Conservation (phyloP, 2,888 invertebrate genomes). For the Meteorus cinctellus region DNA sequence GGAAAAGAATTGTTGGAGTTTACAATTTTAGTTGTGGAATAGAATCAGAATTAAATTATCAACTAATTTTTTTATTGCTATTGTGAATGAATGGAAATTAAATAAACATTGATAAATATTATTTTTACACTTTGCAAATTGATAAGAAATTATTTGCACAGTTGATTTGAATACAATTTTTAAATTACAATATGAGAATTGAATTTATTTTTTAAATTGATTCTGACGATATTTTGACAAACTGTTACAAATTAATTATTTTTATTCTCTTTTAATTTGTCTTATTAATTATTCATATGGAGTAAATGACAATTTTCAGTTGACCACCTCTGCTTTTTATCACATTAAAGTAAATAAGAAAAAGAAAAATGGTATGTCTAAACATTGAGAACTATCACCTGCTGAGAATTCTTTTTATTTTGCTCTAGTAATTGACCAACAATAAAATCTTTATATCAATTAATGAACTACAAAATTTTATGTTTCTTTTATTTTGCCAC, state of each 20-base stretch:
- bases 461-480: background rate
- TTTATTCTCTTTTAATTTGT: background rate
- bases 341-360: background rate
- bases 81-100: too few species aligned
- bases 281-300: background rate
- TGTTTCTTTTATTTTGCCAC: background rate
- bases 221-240: too few species aligned
- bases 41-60: too few species aligned
- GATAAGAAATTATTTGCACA: too few species aligned
- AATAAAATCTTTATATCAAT: background rate
- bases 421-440: background rate
- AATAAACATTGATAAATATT: too few species aligned
- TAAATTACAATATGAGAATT: too few species aligned
- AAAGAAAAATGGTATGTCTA: background rate
- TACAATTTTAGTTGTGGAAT: too few species aligned
- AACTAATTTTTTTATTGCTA: too few species aligned
- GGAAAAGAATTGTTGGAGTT: too few species aligned
- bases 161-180: too few species aligned
- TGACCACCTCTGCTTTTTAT: background rate
- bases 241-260: background rate
- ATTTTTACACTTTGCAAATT: too few species aligned
- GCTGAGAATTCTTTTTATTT: background rate
- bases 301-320: background rate
- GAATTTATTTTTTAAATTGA: too few species aligned
- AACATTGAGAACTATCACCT: conserved; percentile 1